A percentile compares a stretch with the other conserved stretches of the same genome.
These are phyloP conservation scores for Prochilodus magdalenae DNA, from an alignment of 2,113 vertebrate species.

Conservation along the genomic window DNA sequence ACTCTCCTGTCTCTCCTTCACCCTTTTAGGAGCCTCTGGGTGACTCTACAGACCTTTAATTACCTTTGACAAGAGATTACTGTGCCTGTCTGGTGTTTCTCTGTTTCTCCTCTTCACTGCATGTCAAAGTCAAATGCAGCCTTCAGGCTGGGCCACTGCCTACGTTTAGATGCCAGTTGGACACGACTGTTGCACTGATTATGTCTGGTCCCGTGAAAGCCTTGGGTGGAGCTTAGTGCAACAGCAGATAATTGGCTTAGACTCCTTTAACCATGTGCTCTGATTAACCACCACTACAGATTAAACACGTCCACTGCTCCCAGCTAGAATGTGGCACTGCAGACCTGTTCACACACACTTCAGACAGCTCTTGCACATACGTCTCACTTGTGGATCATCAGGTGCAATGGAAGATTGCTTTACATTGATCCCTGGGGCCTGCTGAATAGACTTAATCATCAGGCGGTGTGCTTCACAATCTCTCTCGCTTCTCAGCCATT, in stretches of 20 bases:
- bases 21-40: slow-evolving; percentile 5
- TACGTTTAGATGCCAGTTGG: not conserved
- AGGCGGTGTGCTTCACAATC: not conserved
- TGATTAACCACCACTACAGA: slow-evolving; percentile 34
- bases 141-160: not conserved
- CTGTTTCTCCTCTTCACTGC: not conserved
- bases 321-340: not conserved
- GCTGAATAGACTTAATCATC: not conserved
- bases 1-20: slow-evolving; percentile 3
- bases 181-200: not conserved
- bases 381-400: not conserved
- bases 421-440: not conserved
- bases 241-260: slow-evolving; percentile 44
- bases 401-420: not conserved
- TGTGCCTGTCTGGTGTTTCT: not conserved
- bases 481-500: slow-evolving; percentile 14
- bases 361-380: too few relatives aligned
- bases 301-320: slow-evolving; percentile 23
- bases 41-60: slow-evolving; percentile 21
- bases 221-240: not conserved
- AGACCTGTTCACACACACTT: not conserved
- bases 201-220: not conserved
- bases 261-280: not conserved
- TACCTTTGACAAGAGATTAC: slow-evolving; percentile 42
- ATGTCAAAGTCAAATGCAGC: not conserved